phyloP scores from a whole-genome alignment of 2,113 vertebrate genomes.

The Toxostoma redivivum region DNA sequence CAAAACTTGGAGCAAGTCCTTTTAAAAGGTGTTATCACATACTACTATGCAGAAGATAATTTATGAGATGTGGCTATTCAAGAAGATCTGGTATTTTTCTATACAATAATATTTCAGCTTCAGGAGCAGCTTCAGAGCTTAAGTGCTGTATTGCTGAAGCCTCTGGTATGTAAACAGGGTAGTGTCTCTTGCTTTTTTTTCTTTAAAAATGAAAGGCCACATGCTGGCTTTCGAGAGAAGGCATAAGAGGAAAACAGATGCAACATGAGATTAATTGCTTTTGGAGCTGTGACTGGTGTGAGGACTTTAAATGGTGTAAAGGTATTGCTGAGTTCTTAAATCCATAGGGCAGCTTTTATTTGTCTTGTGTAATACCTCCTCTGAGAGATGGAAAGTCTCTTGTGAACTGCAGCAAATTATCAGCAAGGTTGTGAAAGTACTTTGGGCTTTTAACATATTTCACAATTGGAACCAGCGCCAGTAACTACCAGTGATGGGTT shows the following conservation, averaged over 20 bases:
- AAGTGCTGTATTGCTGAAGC: not conserved
- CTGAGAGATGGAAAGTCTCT: conserved; percentile 23
- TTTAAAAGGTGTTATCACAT: not conserved
- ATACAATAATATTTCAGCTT: not conserved
- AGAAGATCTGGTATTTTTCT: not conserved
- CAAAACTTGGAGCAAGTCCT: not conserved
- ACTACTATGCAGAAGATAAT: not conserved
- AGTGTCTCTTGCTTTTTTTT: not conserved
- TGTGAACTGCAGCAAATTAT: not conserved
- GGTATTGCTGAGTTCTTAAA: not conserved
- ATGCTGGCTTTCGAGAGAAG: not conserved
- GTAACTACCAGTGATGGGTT: not conserved
- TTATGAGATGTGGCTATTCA: not conserved
- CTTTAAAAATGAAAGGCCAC: not conserved
- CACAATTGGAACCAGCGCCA: not conserved
- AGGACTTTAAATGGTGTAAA: not conserved
- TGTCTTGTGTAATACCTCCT: not conserved
- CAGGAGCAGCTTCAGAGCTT: not conserved
- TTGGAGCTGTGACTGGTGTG: not conserved
- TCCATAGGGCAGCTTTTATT: not conserved
- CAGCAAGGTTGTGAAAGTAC: not conserved
- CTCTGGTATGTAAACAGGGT: not conserved
- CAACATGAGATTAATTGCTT: not conserved
- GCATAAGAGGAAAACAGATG: not conserved
- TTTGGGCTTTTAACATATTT: not conserved